Percentiles rank a stretch among this genome's conserved stretches.
Evolutionary conservation across 2,113 vertebrate genomes (phyloP).

Genomic region (Rhynchomys soricoides): DNA sequence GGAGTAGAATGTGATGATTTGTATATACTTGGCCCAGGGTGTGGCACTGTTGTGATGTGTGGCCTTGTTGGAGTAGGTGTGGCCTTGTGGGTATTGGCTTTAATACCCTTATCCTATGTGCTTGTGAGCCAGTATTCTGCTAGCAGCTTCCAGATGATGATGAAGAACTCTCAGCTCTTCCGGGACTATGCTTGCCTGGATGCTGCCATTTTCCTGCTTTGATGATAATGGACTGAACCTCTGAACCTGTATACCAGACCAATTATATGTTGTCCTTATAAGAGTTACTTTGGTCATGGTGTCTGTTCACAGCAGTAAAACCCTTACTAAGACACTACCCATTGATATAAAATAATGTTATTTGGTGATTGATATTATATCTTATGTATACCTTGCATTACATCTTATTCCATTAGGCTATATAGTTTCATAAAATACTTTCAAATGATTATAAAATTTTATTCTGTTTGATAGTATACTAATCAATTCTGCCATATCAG

Average conservation of each 20-base stretch:
- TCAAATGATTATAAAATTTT: slow-evolving; percentile 31
- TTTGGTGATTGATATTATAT: not conserved
- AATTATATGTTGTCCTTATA: not conserved
- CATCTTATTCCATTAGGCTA: slow-evolving; percentile 33
- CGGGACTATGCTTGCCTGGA: not conserved
- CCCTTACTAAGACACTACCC: not conserved
- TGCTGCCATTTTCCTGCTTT: not conserved
- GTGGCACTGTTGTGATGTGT: too few species aligned
- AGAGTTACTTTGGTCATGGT: not conserved
- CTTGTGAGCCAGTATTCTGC: too few species aligned
- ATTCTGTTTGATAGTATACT: slow-evolving; percentile 11
- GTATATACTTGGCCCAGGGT: too few species aligned
- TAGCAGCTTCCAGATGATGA: too few species aligned
- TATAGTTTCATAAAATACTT: not conserved
- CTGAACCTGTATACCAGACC: not conserved
- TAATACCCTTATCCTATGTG: too few species aligned
- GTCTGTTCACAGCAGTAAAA: not conserved
- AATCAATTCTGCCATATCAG: not conserved
- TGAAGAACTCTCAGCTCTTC: not conserved
- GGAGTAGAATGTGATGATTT: too few species aligned
- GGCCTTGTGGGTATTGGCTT: too few species aligned
- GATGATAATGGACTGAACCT: not conserved
- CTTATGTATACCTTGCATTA: not conserved
- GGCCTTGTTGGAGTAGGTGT: too few species aligned
- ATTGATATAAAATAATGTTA: slow-evolving; percentile 45